Base-by-base conservation (phyloP, 2,888 invertebrate species). In the Sericinus montela region DNA sequence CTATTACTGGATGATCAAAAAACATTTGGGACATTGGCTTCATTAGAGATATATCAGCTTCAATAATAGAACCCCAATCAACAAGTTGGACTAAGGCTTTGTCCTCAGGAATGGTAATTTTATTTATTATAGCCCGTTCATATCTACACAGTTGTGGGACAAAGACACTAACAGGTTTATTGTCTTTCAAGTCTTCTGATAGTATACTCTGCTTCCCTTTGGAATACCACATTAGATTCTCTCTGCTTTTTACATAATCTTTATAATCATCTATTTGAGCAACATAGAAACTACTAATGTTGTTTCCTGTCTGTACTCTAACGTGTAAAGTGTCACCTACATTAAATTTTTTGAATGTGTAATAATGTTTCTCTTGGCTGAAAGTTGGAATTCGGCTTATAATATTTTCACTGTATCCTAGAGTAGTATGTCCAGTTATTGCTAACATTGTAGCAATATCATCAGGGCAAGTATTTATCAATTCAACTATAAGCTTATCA, bases 401-500 rank as follows among this genome's bases (percentile, higher is more conserved):
- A 1, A 49, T 23, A 39, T 59, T 57, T 0, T 46, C 39, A 9
- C 41, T 47, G 36, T 52, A 55, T 1, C 64, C 63, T 19, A 65
- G 32, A 5, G 50, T 54, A 8, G 64, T 54, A 28, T 57, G 60
- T 1, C 56, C 62, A 4, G 58, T 51, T 10, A 61, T 44, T 0
- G 65, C 64, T 6, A 72, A 34, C 59, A 67, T 51, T 7, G 65
- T 67, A 1, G 65, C 58, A 16, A 72, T 64, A 39, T 69, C 67
- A 40, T 68, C 60, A 5, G 67, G 63, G 5, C 63, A 58, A 1
- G 63, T 52, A 45, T 67, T 68, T 15, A 54, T 32, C 14, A 69
- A 42, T 29, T 62, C 56, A 1, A 70, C 67, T 4, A 60, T 34
- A 8, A 63, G 47, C 13, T 54, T 49, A 10, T 59, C 55, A 3